phyloP scores from a whole-genome alignment of 2,797 vertebrate species.

The Botia almorhae region DNA sequence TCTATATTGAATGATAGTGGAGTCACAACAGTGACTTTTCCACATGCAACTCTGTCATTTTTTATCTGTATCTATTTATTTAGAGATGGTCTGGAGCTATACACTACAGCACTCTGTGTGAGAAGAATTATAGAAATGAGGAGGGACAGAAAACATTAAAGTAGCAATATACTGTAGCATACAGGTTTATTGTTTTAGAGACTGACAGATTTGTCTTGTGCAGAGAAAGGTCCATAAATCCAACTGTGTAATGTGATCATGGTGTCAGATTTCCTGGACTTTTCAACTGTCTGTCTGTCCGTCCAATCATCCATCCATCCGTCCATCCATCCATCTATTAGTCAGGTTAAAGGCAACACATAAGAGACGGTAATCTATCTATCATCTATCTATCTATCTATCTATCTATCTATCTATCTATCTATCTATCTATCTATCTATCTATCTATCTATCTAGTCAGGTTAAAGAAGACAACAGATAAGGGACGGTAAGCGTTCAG shows the following conservation, averaged over 20 bases:
- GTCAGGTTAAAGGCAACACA: too few relatives aligned
- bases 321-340: too few relatives aligned
- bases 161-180: too few relatives aligned
- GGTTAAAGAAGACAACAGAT: not conserved
- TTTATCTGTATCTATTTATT: not conserved
- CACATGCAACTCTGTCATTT: not conserved
- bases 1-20: conserved; percentile 12
- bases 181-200: too few relatives aligned
- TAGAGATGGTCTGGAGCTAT: not conserved
- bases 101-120: not conserved
- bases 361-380: too few relatives aligned
- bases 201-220: too few relatives aligned
- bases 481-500: conserved; percentile 3
- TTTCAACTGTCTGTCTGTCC: too few relatives aligned
- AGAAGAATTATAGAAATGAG: not conserved
- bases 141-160: too few relatives aligned
- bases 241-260: too few relatives aligned
- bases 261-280: too few relatives aligned
- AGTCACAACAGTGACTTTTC: conserved; percentile 9
- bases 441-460: not conserved
- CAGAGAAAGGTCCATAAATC: too few relatives aligned
- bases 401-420: not conserved
- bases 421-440: not conserved
- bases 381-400: not conserved
- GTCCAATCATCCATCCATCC: too few relatives aligned